Evolutionary conservation across 2,113 vertebrate genomes (phyloP), one percentile per base, ranked within the genome.

Genomic region (Alethe diademata): DNA sequence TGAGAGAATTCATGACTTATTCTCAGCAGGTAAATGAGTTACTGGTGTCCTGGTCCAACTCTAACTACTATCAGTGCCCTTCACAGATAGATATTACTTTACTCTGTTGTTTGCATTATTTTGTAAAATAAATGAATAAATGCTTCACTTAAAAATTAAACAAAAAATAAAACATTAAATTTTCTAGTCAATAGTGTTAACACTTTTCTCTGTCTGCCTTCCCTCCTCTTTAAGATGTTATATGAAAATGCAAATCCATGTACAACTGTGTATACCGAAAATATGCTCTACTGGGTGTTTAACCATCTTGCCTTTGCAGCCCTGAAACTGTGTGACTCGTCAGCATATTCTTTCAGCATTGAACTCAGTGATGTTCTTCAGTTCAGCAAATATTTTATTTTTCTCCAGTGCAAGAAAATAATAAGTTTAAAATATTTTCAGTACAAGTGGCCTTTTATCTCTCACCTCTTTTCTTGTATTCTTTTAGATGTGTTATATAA

Each of bases 351-450:
- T 36, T 72, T 50, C 53, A 70, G 31, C 9, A 3, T 22, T 86
- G 65, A 88, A 92, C 58, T 91, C 78, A 19, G 14, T n/a, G 53
- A 69, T 40, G 22, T 54, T 75, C 69, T 35, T 66, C 67, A 91
- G 71, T 61, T 92, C 80, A 92, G 88, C 33, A 83, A 94, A 64
- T 66, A 84, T 72, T 78, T 88, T 72, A 35, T 70, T 93, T 85
- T 90, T 74, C 65, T 85, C 26, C n/a, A 51, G 65, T 48, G 60
- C 36, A 71, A 80, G 61, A 66, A 91, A 78, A 92, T 36, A 38
- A 73, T 53, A 79, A 67, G 5, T 18, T 79, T 33, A 51, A 82
- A 92, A 33, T 18, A 43, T 71, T 81, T 71, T 54, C 58, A 67
- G 9, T 24, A 7, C 14, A 64, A 64, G 31, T 22, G 8, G 11